A percentile compares a stretch with the other conserved stretches of the same genome.
phyloP scores from a whole-genome alignment of 2,888 invertebrate species.

The Pelosia muscerda region DNA sequence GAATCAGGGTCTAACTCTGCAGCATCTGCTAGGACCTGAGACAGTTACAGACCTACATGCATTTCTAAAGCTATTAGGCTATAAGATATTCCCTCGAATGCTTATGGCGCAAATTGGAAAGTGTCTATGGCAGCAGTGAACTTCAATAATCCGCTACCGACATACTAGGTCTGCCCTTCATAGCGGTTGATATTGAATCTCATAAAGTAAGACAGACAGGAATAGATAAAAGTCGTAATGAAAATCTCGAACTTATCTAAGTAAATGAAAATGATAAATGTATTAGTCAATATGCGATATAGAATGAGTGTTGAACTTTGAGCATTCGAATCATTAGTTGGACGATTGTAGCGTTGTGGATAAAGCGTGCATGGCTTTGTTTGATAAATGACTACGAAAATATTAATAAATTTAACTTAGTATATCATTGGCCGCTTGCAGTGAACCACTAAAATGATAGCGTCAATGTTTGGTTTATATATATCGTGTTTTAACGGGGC shows the following conservation, averaged over 20 bases:
- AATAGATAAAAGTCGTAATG: not conserved
- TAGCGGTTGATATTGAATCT: no score
- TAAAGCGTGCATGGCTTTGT: constrained; percentile 26
- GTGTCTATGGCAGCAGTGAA: no score
- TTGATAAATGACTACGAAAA: constrained; percentile 41
- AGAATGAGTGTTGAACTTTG: constrained; percentile 43
- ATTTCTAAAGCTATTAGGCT: no score
- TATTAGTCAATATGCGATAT: constrained; percentile 20
- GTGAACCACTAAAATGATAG: constrained; percentile 57
- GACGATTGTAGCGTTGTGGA: constrained; percentile 11
- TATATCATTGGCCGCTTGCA: constrained; percentile 33
- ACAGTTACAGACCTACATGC: no score
- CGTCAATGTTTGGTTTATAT: constrained; percentile 52
- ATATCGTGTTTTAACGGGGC: constrained; percentile 65
- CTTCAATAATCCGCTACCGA: no score
- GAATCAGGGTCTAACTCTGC: no score
- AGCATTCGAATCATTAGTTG: constrained; percentile 28
- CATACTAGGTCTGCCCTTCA: no score
- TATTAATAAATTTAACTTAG: constrained; percentile 30
- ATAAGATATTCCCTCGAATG: no score
- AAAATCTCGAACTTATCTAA: not conserved
- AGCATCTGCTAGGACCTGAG: no score
- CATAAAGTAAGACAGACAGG: not conserved
- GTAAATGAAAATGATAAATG: constrained; percentile 36
- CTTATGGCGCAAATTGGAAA: no score